Percentiles rank a stretch among this genome's conserved stretches.
These are phyloP conservation scores for Gymnogyps californianus DNA, from an alignment of 2,113 vertebrate species.

Conservation along the genomic window DNA sequence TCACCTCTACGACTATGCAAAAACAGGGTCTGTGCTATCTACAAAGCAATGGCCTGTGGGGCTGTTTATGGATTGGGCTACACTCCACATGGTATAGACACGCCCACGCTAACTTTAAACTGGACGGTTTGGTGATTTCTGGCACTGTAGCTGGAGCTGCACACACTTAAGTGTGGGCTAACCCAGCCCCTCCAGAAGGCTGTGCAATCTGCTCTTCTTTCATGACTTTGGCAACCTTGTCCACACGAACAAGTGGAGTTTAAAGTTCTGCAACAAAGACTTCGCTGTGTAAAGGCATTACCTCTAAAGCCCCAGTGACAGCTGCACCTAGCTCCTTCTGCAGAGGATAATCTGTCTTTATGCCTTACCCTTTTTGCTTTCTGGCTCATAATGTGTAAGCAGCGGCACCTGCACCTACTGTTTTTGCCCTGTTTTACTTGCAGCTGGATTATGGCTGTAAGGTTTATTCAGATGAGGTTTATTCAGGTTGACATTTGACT, in stretches of 20 bases:
- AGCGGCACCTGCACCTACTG: not conserved
- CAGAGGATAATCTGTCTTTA: not conserved
- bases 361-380: not conserved
- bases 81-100: not conserved
- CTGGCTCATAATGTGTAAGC: not conserved
- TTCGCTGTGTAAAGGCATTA: not conserved
- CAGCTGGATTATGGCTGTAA: not conserved
- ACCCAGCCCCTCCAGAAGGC: not conserved
- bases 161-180: not conserved
- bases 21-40: not conserved
- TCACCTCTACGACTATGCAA: not conserved
- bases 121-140: not conserved
- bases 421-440: not conserved
- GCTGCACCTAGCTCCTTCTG: not conserved
- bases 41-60: not conserved
- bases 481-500: not conserved
- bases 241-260: not conserved
- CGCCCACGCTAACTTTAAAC: not conserved
- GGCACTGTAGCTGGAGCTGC: not conserved
- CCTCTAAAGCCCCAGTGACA: not conserved
- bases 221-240: not conserved
- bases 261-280: not conserved
- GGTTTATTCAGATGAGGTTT: not conserved
- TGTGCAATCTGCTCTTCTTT: not conserved
- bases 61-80: not conserved